Evolutionary conservation across 1,140 invertebrate genomes (phyloP).

Genomic region (Drosophila biarmipes): DNA sequence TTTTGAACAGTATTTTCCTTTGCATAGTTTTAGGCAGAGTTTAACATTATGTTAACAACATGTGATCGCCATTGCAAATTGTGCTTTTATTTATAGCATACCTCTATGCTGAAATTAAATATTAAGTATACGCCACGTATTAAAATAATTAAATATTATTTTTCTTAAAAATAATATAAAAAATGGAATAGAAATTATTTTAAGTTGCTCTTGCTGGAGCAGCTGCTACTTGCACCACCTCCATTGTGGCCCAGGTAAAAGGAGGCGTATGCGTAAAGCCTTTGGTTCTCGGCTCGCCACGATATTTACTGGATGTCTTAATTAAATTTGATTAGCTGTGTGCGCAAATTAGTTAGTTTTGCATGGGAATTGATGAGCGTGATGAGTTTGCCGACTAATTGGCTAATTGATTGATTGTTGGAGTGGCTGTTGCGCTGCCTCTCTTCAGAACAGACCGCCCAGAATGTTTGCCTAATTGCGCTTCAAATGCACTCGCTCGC

Average conservation of each 20-base stretch:
- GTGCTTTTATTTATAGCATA: no score
- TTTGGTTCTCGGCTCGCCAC: conserved; percentile 35
- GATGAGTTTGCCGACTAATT: conserved; percentile 70
- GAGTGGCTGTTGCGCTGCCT: conserved; percentile 37
- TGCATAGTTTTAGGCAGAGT: no score
- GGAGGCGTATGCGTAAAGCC: conserved; percentile 49
- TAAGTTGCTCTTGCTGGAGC: neutral
- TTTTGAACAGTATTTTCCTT: no score
- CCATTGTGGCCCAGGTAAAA: conserved; percentile 4
- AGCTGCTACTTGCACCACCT: conserved; percentile 2
- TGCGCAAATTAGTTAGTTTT: conserved; percentile 77
- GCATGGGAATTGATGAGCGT: conserved; percentile 64
- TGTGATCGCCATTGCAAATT: no score
- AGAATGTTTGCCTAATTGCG: conserved; percentile 63
- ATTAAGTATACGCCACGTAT: neutral
- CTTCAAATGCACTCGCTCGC: conserved; percentile 28
- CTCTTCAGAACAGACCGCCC: neutral
- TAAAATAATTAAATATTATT: no score
- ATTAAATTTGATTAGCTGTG: conserved; percentile 83
- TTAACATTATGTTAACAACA: neutral
- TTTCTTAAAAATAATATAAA: no score
- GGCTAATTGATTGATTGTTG: conserved; percentile 78
- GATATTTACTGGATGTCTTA: conserved; percentile 69
- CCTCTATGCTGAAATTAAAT: no score
- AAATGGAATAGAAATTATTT: no score